phyloP scores from a whole-genome alignment of 2,888 invertebrate genomes.

The Tridacna gigas region DNA sequence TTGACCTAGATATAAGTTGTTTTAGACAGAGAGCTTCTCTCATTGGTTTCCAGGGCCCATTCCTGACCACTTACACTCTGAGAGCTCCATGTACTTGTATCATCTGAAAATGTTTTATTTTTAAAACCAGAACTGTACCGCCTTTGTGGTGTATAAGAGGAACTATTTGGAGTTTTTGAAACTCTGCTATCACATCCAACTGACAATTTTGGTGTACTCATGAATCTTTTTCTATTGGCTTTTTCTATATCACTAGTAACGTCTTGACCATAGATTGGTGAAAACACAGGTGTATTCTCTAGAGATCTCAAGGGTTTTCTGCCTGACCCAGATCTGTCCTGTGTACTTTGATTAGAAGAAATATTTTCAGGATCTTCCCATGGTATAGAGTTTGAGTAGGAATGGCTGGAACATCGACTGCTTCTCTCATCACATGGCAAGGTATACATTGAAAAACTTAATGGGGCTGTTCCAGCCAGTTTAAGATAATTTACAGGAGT shows the following conservation, averaged over 20 bases:
- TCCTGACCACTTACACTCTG: constrained; percentile 47
- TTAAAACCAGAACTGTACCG: constrained; percentile 25
- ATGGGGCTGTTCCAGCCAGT: constrained; percentile 46
- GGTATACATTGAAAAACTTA: constrained; percentile 43
- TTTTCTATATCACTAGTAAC: constrained; percentile 23
- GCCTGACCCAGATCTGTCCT: constrained; percentile 24
- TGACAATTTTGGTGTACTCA: constrained; percentile 64
- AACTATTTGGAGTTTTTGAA: constrained; percentile 36
- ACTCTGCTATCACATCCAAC: constrained; percentile 31
- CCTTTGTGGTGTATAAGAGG: constrained; percentile 34
- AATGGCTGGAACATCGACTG: constrained; percentile 42
- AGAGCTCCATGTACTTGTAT: constrained; percentile 63
- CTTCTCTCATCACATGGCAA: constrained; percentile 29
- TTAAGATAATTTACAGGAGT: constrained; percentile 50
- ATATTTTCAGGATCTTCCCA: constrained; percentile 59
- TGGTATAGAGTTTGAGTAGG: constrained; percentile 60
- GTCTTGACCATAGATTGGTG: constrained; percentile 67
- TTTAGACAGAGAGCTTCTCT: constrained; percentile 51
- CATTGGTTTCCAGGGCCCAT: constrained; percentile 8
- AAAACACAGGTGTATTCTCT: constrained; percentile 74
- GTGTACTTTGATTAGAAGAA: constrained; percentile 38
- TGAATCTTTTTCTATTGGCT: constrained; percentile 49
- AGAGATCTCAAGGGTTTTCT: constrained; percentile 70
- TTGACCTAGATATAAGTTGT: constrained; percentile 46
- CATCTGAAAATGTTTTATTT: constrained; percentile 29